phyloP scores from a whole-genome alignment of 2,797 vertebrate genomes.

The Hoplostethus atlanticus region DNA sequence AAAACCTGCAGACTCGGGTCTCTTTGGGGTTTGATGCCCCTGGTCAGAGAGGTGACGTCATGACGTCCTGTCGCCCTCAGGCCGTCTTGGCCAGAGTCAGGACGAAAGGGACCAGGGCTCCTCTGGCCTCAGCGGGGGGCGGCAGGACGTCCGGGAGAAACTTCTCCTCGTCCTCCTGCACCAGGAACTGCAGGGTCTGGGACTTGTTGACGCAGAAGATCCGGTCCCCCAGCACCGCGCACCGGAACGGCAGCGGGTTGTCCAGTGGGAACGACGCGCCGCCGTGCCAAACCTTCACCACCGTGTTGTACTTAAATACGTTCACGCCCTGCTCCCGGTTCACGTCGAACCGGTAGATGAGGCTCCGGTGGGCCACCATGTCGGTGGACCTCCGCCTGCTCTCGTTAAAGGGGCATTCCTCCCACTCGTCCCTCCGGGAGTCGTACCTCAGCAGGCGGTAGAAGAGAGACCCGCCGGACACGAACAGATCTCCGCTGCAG shows the following conservation, averaged over 20 bases:
- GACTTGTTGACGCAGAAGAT: slow-evolving; percentile 93
- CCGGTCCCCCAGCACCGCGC: slow-evolving; percentile 86
- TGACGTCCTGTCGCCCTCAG: neutral
- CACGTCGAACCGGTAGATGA: slow-evolving; percentile 92
- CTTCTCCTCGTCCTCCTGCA: slow-evolving; percentile 81
- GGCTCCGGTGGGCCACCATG: slow-evolving; percentile 91
- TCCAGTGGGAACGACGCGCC: slow-evolving; percentile 79
- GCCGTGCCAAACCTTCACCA: slow-evolving; percentile 91
- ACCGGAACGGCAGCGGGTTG: slow-evolving; percentile 88
- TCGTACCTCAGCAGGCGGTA: slow-evolving; percentile 93
- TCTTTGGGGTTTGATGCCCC: no score
- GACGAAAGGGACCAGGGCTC: slow-evolving; percentile 88
- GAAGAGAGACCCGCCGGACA: slow-evolving; percentile 94
- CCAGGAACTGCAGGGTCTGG: slow-evolving; percentile 86
- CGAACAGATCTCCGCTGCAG: slow-evolving; percentile 91
- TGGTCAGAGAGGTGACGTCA: no score
- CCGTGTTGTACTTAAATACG: slow-evolving; percentile 91
- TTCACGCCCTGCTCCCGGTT: slow-evolving; percentile 81
- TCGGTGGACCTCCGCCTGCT: slow-evolving; percentile 89
- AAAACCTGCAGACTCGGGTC: no score
- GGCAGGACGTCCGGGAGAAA: slow-evolving; percentile 85
- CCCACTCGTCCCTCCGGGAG: slow-evolving; percentile 92
- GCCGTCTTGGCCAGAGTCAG: slow-evolving; percentile 81
- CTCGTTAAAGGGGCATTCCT: slow-evolving; percentile 93
- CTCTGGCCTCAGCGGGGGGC: slow-evolving; percentile 84